Conservation (phyloP, 64 coral and sea anemone species). For the Stichodactyla mertensii region DNA sequence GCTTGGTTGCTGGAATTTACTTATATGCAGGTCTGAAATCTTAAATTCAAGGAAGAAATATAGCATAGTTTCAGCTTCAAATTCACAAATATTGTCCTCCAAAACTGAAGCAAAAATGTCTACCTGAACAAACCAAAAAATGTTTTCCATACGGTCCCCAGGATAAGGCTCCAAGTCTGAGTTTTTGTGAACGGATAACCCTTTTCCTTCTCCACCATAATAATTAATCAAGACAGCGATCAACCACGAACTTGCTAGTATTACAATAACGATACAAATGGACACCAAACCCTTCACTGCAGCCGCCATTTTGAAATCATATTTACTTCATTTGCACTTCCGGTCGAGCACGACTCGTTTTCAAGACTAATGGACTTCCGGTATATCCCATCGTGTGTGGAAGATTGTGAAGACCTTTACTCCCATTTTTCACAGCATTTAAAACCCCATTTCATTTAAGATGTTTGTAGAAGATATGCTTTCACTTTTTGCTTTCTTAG, state of each 20-base stretch:
- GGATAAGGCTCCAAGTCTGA: conserved; percentile 78
- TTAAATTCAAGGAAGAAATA: conserved; percentile 14
- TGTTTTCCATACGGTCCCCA: conserved; percentile 77
- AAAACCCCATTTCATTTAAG: too few relatives aligned
- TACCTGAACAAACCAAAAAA: conserved; percentile 98
- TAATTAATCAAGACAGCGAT: conserved; percentile 80
- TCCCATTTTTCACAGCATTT: too few relatives aligned
- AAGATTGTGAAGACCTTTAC: too few relatives aligned
- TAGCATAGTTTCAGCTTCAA: too few relatives aligned
- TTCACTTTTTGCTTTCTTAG: too few relatives aligned
- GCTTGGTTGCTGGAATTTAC: conserved; percentile 73
- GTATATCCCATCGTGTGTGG: neutral
- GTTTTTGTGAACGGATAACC: conserved; percentile 44
- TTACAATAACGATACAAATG: conserved; percentile 60
- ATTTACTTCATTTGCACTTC: conserved; percentile 7
- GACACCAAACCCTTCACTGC: conserved; percentile 55
- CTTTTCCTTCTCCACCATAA: conserved; percentile 77
- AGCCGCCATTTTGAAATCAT: conserved; percentile 48
- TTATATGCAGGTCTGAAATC: conserved; percentile 93
- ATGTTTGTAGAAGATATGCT: too few relatives aligned
- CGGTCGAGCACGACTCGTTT: conserved; percentile 3
- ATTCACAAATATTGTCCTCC: too few relatives aligned
- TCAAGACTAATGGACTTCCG: neutral
- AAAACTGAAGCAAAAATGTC: neutral
- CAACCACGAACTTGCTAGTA: conserved; percentile 77